These are phyloP conservation scores for Penaeus monodon DNA, from an alignment of 2,888 invertebrate genomes.

Conservation along the genomic window DNA sequence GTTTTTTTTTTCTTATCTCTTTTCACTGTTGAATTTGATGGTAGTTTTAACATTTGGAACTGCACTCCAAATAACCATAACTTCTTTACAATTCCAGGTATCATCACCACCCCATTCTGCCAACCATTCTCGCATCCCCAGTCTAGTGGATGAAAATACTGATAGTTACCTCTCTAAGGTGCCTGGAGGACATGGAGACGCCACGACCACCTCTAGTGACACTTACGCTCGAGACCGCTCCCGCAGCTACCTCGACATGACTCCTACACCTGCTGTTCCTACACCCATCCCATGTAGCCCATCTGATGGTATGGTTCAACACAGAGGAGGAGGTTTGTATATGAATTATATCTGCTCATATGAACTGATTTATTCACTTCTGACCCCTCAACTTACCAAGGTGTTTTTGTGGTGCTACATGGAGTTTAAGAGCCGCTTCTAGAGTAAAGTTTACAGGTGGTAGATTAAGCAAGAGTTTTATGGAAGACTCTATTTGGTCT, in stretches of 20 bases:
- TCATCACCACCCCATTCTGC: constrained; percentile 52
- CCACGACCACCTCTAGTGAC: constrained; percentile 10
- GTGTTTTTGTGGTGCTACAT: too few relatives aligned
- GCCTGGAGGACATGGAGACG: constrained; percentile 32
- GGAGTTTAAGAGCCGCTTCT: too few relatives aligned
- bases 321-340: background rate
- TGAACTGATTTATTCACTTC: too few relatives aligned
- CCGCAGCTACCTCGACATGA: constrained; percentile 53
- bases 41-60: background rate
- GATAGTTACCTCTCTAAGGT: constrained; percentile 43
- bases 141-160: constrained; percentile 46
- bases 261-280: constrained; percentile 50
- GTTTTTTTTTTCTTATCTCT: background rate
- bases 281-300: constrained; percentile 55
- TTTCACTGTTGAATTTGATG: background rate
- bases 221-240: constrained; percentile 13
- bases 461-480: too few relatives aligned
- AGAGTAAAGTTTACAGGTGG: too few relatives aligned
- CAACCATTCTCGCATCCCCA: constrained; percentile 47
- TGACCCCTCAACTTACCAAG: too few relatives aligned
- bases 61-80: background rate
- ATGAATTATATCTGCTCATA: too few relatives aligned
- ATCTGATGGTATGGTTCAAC: constrained; percentile 52
- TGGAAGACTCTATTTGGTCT: too few relatives aligned
- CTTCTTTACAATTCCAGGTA: constrained; percentile 24